Base-by-base conservation (phyloP, 1,140 invertebrate genomes). In the Bombus haemorrhoidalis region DNA sequence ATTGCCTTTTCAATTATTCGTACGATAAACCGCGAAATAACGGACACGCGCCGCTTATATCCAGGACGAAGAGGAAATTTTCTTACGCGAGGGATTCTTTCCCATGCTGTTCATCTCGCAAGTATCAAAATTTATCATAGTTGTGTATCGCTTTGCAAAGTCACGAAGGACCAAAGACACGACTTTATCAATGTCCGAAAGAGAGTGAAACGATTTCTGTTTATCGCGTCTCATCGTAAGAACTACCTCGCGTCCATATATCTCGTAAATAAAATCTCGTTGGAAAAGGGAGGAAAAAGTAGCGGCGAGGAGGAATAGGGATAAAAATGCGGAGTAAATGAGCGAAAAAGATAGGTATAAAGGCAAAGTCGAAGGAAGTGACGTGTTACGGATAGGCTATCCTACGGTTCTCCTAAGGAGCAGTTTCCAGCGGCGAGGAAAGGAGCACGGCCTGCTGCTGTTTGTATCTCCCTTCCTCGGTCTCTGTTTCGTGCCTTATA, bases 361-460 rank as follows among this genome's bases (percentile, higher is more conserved):
- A 81, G 77, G 83, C 77, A n/a, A 28, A 66, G 5, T 53, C 9
- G 64, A 39, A 92, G 92, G 93, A 93, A 93, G 89, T 92, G 92
- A 92, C 92, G 93, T 92, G 89, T 89, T 90, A 90, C 89, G 80
- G 84, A 90, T 90, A 84, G 85, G 86, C 84, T 87, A 89, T 91
- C 88, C 91, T 86, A 90, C 78, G 83, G 86, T 80, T 85, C 77
- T 71, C 64, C 22, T 71, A 53, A 72, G 78, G 59, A 81, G 83
- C 81, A 73, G 86, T 81, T 86, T 89, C 89, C 85, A 88, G 39
- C 80, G 82, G 81, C 66, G 79, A 81, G 86, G 76, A 90, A 90
- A 86, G 86, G 72, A 85, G 74, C 77, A 64, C 66, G 64, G 22
- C 47, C 6, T 39, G 32, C 25, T 34, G 47, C n/a, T 18, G 13